phyloP scores from a whole-genome alignment of 2,113 vertebrate species.

The Panthera uncia region DNA sequence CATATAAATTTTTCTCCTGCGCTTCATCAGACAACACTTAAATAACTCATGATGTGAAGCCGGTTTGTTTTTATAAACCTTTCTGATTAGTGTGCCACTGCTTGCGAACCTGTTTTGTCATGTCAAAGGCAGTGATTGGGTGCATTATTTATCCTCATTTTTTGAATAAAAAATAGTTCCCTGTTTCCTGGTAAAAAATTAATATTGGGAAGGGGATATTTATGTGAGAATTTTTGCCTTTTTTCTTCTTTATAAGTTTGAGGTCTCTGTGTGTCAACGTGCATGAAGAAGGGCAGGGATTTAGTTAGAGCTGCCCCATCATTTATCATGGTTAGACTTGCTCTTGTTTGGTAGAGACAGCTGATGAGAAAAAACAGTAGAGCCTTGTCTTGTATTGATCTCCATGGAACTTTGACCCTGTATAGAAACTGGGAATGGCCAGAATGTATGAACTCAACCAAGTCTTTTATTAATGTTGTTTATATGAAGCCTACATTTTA shows the following conservation, averaged over 20 bases:
- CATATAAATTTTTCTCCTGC: not conserved
- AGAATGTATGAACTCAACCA: not conserved
- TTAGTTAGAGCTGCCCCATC: not conserved
- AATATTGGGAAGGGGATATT: not conserved
- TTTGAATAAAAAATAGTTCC: not conserved
- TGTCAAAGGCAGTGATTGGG: not conserved
- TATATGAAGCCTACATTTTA: not conserved
- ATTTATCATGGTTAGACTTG: not conserved
- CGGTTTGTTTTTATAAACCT: not conserved
- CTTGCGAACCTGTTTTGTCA: not conserved
- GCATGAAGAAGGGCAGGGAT: not conserved
- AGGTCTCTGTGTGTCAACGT: not conserved
- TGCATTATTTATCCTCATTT: constrained; percentile 16
- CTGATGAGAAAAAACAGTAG: not conserved
- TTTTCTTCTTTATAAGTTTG: not conserved
- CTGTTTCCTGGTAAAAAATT: not conserved
- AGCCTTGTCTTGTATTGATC: not conserved
- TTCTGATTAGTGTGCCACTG: not conserved
- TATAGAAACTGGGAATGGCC: not conserved
- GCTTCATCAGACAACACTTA: not conserved
- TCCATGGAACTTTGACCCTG: not conserved
- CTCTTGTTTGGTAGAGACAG: not conserved
- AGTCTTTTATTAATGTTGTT: not conserved
- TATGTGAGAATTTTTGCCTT: not conserved
- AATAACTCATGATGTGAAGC: not conserved